Percentiles rank a stretch among this genome's conserved stretches.
These are phyloP conservation scores for Platyura marginata DNA, from an alignment of 1,140 invertebrate genomes.

Conservation along the genomic window DNA sequence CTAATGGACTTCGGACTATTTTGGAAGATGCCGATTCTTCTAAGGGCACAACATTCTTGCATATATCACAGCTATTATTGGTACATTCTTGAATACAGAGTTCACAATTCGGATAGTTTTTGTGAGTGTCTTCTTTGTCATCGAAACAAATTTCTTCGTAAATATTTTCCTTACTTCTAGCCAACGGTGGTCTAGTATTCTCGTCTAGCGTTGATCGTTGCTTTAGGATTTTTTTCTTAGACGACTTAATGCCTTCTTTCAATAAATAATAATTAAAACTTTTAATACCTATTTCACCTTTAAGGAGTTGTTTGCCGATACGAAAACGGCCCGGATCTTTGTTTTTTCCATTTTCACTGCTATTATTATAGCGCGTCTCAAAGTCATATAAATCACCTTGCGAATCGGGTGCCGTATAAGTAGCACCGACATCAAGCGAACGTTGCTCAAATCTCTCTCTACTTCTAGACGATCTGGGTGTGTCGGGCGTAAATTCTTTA, in stretches of 20 bases:
- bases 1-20: constrained; percentile 7
- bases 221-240: not conserved
- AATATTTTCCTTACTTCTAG: constrained; percentile 23
- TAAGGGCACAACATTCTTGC: constrained; percentile 1
- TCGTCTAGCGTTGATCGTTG: constrained; percentile 11
- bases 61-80: constrained; percentile 16
- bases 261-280: constrained; percentile 25
- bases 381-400: no score
- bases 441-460: no score
- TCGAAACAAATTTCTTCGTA: constrained; percentile 24
- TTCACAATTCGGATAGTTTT: constrained; percentile 14
- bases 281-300: constrained; percentile 23
- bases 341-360: no score
- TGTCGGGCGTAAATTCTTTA: not conserved
- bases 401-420: no score
- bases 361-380: no score
- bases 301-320: constrained; percentile 19
- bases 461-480: not conserved
- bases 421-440: no score
- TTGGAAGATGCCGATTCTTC: not conserved
- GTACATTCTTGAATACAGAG: constrained; percentile 21
- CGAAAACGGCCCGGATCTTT: constrained; percentile 13
- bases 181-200: constrained; percentile 4
- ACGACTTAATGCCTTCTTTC: constrained; percentile 20
- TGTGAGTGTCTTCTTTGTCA: constrained; percentile 7